These are phyloP conservation scores for Capra hircus DNA, from an alignment of 2,113 vertebrate genomes.

Conservation along the genomic window DNA sequence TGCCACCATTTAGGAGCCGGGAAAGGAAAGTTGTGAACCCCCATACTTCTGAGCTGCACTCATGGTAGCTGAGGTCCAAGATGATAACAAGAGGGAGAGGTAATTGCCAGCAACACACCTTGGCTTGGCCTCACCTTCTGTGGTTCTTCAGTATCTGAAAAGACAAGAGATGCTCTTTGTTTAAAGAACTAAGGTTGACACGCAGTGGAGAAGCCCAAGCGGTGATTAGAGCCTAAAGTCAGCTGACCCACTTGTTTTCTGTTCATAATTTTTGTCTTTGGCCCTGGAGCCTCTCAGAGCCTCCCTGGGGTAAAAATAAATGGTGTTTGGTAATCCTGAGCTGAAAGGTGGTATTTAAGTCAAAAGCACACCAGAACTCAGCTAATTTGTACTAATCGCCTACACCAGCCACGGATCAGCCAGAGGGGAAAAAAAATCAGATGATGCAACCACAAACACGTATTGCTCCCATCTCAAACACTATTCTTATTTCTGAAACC, in stretches of 20 bases:
- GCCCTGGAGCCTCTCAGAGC: not conserved
- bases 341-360: conserved; percentile 41
- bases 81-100: not conserved
- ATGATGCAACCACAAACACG: not conserved
- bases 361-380: conserved; percentile 27
- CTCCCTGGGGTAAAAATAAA: conserved; percentile 45
- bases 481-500: not conserved
- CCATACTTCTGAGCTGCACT: not conserved
- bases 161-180: not conserved
- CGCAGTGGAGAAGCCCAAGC: not conserved
- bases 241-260: conserved; percentile 1
- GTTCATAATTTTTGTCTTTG: conserved; percentile 41
- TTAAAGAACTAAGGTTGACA: not conserved
- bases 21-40: not conserved
- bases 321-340: conserved; percentile 26
- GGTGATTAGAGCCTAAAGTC: not conserved
- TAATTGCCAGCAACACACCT: not conserved
- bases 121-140: not conserved
- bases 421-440: not conserved
- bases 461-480: not conserved
- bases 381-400: conserved; percentile 51
- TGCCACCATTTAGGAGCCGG: not conserved
- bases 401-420: not conserved
- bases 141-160: not conserved
- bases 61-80: not conserved